Percentiles rank a stretch among this genome's conserved stretches.
Conservation (phyloP, 1,140 invertebrate genomes). For the Chironomus tepperi region DNA sequence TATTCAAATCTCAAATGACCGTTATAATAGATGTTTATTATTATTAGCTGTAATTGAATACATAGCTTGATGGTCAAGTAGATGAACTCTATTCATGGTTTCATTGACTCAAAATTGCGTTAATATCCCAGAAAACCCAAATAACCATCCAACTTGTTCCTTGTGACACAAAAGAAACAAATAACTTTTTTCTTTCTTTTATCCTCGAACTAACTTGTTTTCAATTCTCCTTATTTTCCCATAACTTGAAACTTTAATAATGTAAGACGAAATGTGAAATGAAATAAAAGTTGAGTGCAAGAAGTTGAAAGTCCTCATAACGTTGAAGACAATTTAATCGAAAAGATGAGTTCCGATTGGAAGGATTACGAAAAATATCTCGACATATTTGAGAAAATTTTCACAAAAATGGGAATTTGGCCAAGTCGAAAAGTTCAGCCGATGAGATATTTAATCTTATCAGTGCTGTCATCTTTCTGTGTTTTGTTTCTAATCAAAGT, state of each 20-base stretch:
- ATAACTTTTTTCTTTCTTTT: background rate
- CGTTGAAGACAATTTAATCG: background rate
- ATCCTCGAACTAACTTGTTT: background rate
- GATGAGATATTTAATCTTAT: background rate
- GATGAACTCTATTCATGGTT: too few species aligned
- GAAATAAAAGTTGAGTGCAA: background rate
- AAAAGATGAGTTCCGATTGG: background rate
- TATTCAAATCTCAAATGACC: too few species aligned
- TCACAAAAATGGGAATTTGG: background rate
- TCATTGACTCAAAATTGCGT: too few species aligned
- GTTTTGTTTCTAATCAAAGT: background rate
- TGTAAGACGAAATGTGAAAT: background rate
- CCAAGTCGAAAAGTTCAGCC: background rate
- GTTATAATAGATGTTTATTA: too few species aligned
- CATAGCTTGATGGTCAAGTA: too few species aligned
- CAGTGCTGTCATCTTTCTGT: background rate
- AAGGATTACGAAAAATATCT: background rate
- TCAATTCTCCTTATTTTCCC: background rate
- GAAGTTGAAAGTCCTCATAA: background rate
- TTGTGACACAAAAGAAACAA: background rate
- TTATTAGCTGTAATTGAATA: too few species aligned
- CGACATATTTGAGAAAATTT: background rate
- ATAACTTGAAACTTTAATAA: constrained; percentile 10
- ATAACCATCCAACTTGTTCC: background rate
- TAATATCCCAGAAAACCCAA: too few species aligned